Percentiles rank a stretch among this genome's conserved stretches.
Evolutionary conservation across 2,888 invertebrate species (phyloP).

Genomic region (Muschampia plurimacula): DNA sequence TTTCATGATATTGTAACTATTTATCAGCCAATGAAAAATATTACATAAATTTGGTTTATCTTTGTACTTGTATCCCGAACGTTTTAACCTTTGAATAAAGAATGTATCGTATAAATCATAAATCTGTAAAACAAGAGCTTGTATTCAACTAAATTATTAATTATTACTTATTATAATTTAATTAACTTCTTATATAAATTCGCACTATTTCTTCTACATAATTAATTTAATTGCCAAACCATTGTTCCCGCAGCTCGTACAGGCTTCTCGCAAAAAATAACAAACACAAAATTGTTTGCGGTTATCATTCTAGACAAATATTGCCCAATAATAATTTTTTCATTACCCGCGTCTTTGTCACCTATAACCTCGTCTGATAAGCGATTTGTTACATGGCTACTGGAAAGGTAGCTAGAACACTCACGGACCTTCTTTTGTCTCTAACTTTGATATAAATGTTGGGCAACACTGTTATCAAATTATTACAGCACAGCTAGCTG

Average conservation of each 20-base stretch:
- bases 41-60: too few relatives aligned
- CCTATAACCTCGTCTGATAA: constrained; percentile 80
- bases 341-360: constrained; percentile 75
- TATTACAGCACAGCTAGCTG: constrained; percentile 71
- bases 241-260: background rate
- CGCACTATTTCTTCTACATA: background rate
- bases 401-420: constrained; percentile 69
- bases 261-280: constrained; percentile 10
- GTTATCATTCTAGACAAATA: constrained; percentile 56
- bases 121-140: too few relatives aligned
- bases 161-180: background rate
- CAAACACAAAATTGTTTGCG: constrained; percentile 54
- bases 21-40: too few relatives aligned
- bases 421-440: constrained; percentile 74
- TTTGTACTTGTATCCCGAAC: too few relatives aligned
- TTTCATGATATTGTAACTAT: too few relatives aligned
- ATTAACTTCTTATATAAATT: background rate
- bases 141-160: background rate
- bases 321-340: constrained; percentile 73
- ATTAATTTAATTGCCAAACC: background rate
- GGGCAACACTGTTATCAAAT: constrained; percentile 74
- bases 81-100: too few relatives aligned
- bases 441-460: constrained; percentile 80
- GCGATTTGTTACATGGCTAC: constrained; percentile 80
- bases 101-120: too few relatives aligned